These are phyloP conservation scores for Pseudonaja textilis DNA, from an alignment of 2,113 vertebrate species.

Conservation along the genomic window DNA sequence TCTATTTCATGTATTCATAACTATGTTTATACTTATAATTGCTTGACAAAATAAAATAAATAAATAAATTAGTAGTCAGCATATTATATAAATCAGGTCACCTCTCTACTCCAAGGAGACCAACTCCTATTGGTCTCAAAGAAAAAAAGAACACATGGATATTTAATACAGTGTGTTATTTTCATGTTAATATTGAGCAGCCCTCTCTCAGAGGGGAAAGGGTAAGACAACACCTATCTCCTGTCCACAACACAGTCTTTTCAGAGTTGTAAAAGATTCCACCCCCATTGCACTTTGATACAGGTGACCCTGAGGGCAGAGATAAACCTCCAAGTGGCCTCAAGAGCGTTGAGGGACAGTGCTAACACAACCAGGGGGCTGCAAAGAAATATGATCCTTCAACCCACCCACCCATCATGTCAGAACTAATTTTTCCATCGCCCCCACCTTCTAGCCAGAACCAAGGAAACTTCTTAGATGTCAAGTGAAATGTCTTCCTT, in stretches of 20 bases:
- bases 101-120: not conserved
- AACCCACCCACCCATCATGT: not conserved
- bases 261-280: too few relatives aligned
- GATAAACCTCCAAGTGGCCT: not conserved
- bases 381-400: not conserved
- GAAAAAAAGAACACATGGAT: not conserved
- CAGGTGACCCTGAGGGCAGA: not conserved
- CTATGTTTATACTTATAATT: too few relatives aligned
- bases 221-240: not conserved
- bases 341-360: not conserved
- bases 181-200: not conserved
- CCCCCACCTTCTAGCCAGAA: not conserved
- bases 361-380: not conserved
- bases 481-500: not conserved
- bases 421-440: not conserved
- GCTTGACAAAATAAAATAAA: too few relatives aligned
- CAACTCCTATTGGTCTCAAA: not conserved
- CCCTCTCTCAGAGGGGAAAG: not conserved
- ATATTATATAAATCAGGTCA: not conserved
- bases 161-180: not conserved
- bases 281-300: not conserved
- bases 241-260: too few relatives aligned
- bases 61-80: not conserved
- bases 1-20: too few relatives aligned
- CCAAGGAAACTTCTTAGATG: not conserved